phyloP scores from a whole-genome alignment of 2,797 vertebrate genomes.

The Hozukius guyotensis region DNA sequence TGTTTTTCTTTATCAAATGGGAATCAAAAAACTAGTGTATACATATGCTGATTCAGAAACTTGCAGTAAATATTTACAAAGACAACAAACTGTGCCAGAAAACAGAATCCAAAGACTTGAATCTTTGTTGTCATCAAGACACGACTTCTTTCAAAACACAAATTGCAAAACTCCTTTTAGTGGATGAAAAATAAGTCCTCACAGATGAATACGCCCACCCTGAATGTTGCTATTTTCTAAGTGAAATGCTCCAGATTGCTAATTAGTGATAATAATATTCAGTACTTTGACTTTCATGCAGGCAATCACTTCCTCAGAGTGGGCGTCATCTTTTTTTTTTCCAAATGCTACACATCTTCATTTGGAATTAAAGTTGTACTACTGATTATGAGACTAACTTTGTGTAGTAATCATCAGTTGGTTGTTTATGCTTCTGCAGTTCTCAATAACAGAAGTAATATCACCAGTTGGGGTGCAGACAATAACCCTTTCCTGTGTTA shows the following conservation, averaged over 20 bases:
- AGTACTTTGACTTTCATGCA: constrained; percentile 19
- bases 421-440: not conserved
- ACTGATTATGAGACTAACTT: not conserved
- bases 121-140: not conserved
- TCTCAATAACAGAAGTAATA: not conserved
- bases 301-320: constrained; percentile 11
- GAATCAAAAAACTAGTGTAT: not conserved
- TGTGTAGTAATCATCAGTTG: not conserved
- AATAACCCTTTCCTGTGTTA: not conserved
- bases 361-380: constrained; percentile 3
- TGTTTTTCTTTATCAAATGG: not conserved
- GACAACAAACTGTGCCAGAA: constrained; percentile 4
- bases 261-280: constrained; percentile 34
- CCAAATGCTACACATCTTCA: not conserved
- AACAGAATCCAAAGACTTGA: not conserved
- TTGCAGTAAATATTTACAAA: constrained; percentile 7
- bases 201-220: not conserved
- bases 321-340: constrained; percentile 8
- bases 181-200: not conserved
- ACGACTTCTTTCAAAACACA: not conserved
- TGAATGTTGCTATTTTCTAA: constrained; percentile 6
- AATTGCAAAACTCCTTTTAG: not conserved
- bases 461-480: not conserved
- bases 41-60: not conserved
- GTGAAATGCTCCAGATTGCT: constrained; percentile 11